Evolutionary conservation across 2,113 vertebrate genomes (phyloP).

Genomic region (Spermophilus dauricus): DNA sequence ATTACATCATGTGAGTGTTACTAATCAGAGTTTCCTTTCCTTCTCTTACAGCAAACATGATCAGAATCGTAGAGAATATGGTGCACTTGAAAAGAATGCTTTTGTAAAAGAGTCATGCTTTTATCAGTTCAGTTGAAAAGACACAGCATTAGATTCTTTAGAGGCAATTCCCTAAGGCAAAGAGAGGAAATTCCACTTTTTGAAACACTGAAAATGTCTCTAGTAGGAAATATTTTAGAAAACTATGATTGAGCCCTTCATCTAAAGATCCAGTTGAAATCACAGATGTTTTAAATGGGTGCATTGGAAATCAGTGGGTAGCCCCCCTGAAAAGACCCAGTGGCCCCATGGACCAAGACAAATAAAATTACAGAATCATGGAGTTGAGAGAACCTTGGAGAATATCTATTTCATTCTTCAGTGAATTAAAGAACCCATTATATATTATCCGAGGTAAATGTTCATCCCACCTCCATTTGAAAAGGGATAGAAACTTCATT

Average conservation of each 20-base stretch:
- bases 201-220: conserved; percentile 49
- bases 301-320: background rate
- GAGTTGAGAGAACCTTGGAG: background rate
- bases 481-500: background rate
- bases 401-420: background rate
- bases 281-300: background rate
- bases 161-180: conserved; percentile 52
- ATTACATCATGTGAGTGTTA: conserved; percentile 48
- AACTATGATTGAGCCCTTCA: conserved; percentile 39
- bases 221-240: conserved; percentile 61
- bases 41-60: conserved; percentile 51
- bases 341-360: background rate
- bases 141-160: conserved; percentile 58
- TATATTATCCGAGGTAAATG: background rate
- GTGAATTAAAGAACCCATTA: background rate
- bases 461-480: background rate
- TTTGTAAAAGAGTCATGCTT: conserved; percentile 35
- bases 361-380: conserved; percentile 1
- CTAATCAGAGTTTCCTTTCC: conserved; percentile 73
- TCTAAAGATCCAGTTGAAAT: conserved; percentile 21
- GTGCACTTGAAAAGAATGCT: conserved; percentile 7
- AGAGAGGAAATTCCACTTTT: conserved; percentile 56
- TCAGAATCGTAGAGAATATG: conserved; percentile 51
- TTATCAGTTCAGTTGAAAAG: conserved; percentile 66
- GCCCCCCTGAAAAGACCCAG: background rate